Evolutionary conservation across 2,888 invertebrate genomes (phyloP).

Genomic region (Lymantria dispar): DNA sequence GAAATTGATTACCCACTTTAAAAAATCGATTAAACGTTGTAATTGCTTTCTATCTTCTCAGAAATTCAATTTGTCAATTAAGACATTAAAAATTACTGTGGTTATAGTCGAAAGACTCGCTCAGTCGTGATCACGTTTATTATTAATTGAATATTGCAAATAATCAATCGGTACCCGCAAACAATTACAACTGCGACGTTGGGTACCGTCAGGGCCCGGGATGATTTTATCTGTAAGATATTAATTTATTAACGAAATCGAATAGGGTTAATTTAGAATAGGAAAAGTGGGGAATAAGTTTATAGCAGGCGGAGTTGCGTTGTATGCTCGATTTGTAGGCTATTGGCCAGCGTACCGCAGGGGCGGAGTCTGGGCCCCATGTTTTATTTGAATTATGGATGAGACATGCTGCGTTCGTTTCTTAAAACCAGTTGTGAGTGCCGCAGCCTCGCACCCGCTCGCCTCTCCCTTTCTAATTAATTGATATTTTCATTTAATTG

Average conservation of each 20-base stretch:
- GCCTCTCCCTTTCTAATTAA: slow-evolving; percentile 78
- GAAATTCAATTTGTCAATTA: slow-evolving; percentile 61
- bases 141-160: slow-evolving; percentile 71
- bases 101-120: slow-evolving; percentile 41
- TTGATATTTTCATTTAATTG: slow-evolving; percentile 80
- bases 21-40: slow-evolving; percentile 44
- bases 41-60: slow-evolving; percentile 47
- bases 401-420: slow-evolving; percentile 66
- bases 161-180: slow-evolving; percentile 65
- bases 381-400: slow-evolving; percentile 82
- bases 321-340: slow-evolving; percentile 59
- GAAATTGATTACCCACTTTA: slow-evolving; percentile 43
- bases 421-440: slow-evolving; percentile 76
- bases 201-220: slow-evolving; percentile 47
- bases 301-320: slow-evolving; percentile 72
- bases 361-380: slow-evolving; percentile 79
- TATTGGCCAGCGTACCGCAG: slow-evolving; percentile 75
- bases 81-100: slow-evolving; percentile 54
- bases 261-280: slow-evolving; percentile 70
- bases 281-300: slow-evolving; percentile 69
- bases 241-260: slow-evolving; percentile 70
- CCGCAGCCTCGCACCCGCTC: slow-evolving; percentile 74
- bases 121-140: slow-evolving; percentile 62
- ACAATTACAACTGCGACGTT: slow-evolving; percentile 54
- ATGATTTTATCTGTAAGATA: slow-evolving; percentile 66